Conservation (phyloP, 1,140 invertebrate species). For the Cotesia glomerata region DNA sequence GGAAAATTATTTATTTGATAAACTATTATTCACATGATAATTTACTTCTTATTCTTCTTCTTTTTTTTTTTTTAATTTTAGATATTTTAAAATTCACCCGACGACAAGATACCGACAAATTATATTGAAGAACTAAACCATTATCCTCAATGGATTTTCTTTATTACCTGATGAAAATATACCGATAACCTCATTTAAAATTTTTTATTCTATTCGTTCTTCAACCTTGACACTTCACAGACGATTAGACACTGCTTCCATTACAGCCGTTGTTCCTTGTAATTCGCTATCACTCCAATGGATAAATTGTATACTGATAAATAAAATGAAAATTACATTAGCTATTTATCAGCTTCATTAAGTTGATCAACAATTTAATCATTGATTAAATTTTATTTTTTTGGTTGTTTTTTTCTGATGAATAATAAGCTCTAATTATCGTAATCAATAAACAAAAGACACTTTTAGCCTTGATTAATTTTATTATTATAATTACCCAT, state of each 20-base stretch:
- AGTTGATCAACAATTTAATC: too few species aligned
- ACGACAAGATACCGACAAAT: too few species aligned
- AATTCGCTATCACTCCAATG: neutral
- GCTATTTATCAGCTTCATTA: too few species aligned
- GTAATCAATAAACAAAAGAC: neutral
- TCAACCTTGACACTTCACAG: conserved; percentile 32
- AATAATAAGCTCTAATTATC: neutral
- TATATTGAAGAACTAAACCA: neutral
- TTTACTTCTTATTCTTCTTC: too few species aligned
- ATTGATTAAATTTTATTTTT: too few species aligned
- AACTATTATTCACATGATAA: too few species aligned
- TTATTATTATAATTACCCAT: neutral
- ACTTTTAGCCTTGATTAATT: neutral
- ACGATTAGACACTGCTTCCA: conserved; percentile 28
- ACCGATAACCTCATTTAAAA: conserved; percentile 22
- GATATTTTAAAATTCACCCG: too few species aligned
- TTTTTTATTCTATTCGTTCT: conserved; percentile 30
- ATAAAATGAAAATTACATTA: too few species aligned
- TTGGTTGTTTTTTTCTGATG: too few species aligned
- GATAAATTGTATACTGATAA: neutral
- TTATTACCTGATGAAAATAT: neutral
- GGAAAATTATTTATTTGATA: too few species aligned
- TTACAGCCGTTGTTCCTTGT: conserved; percentile 21
- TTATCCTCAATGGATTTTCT: neutral
- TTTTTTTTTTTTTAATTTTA: too few species aligned